A percentile compares a stretch with the other conserved stretches of the same genome.
Conservation (phyloP, 2,888 invertebrate genomes). For the Lepidocyrtoides sp. region DNA sequence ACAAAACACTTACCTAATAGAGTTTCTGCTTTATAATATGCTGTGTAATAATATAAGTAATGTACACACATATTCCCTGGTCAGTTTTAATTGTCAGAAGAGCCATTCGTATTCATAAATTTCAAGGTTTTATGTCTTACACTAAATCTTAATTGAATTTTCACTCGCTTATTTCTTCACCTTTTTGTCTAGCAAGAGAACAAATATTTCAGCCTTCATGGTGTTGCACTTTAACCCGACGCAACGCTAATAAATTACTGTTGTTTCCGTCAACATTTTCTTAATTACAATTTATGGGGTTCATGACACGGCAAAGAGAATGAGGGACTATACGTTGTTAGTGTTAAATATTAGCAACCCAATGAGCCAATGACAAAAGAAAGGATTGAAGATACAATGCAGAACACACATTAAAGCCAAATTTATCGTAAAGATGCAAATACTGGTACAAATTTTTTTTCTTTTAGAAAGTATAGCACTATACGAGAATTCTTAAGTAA, state of each 20-base stretch:
- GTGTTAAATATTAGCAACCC: too few relatives aligned
- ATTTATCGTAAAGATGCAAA: too few relatives aligned
- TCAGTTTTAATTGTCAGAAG: conserved; percentile 66
- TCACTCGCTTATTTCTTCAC: conserved; percentile 37
- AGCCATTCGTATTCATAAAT: conserved; percentile 68
- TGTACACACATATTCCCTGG: conserved; percentile 14
- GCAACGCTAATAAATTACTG: conserved; percentile 15
- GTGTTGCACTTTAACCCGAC: background rate
- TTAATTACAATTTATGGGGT: conserved; percentile 74
- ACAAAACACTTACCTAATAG: too few relatives aligned
- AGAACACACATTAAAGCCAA: too few relatives aligned
- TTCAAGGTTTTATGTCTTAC: conserved; percentile 31
- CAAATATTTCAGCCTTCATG: background rate
- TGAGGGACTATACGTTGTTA: background rate
- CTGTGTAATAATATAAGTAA: too few relatives aligned
- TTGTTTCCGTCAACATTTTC: conserved; percentile 62
- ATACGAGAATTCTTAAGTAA: too few relatives aligned
- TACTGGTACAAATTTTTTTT: too few relatives aligned
- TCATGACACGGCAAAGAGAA: conserved; percentile 1
- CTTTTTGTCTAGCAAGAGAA: background rate
- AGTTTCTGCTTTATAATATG: too few relatives aligned
- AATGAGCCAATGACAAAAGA: background rate
- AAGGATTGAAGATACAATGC: too few relatives aligned
- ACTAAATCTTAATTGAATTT: conserved; percentile 67
- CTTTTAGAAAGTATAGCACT: too few relatives aligned